These are phyloP conservation scores for Hemithea aestivaria DNA, from an alignment of 2,888 invertebrate genomes.

Conservation along the genomic window DNA sequence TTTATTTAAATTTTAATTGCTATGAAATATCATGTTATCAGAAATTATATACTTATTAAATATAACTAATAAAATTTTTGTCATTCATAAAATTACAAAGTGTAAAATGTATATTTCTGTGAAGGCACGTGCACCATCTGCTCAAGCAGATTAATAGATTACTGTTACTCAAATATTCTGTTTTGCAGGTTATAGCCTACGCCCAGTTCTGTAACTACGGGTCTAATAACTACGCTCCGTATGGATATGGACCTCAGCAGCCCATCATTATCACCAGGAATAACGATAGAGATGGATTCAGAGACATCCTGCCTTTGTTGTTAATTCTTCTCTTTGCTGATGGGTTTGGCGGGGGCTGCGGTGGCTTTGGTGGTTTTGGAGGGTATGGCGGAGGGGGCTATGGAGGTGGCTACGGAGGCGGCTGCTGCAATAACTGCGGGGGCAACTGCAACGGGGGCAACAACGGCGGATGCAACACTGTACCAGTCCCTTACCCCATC, in stretches of 20 bases:
- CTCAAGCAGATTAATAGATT: too few relatives aligned
- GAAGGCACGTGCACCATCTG: too few relatives aligned
- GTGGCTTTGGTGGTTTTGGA: constrained; percentile 10
- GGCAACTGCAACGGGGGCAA: constrained; percentile 28
- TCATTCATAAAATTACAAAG: constrained; percentile 4
- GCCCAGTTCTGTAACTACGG: constrained; percentile 38
- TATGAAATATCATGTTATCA: too few relatives aligned
- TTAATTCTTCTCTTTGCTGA: constrained; percentile 42
- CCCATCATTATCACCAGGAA: constrained; percentile 43
- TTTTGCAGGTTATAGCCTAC: constrained; percentile 39
- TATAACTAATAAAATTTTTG: too few relatives aligned
- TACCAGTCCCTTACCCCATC: constrained; percentile 49
- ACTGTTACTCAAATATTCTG: too few relatives aligned
- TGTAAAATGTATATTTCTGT: too few relatives aligned
- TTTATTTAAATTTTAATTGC: not conserved
- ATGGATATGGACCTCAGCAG: constrained; percentile 34
- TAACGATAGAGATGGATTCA: constrained; percentile 39
- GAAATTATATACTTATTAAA: too few relatives aligned
- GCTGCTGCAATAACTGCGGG: constrained; percentile 30
- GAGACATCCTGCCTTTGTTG: constrained; percentile 42
- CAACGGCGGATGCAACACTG: constrained; percentile 29
- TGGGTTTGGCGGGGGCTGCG: constrained; percentile 26
- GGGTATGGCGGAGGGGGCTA: constrained; percentile 26
- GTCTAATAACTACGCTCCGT: not conserved
- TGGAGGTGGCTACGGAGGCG: constrained; percentile 26